These are phyloP conservation scores for Hydropsyche betteni DNA, from an alignment of 2,888 invertebrate genomes.

Conservation along the genomic window DNA sequence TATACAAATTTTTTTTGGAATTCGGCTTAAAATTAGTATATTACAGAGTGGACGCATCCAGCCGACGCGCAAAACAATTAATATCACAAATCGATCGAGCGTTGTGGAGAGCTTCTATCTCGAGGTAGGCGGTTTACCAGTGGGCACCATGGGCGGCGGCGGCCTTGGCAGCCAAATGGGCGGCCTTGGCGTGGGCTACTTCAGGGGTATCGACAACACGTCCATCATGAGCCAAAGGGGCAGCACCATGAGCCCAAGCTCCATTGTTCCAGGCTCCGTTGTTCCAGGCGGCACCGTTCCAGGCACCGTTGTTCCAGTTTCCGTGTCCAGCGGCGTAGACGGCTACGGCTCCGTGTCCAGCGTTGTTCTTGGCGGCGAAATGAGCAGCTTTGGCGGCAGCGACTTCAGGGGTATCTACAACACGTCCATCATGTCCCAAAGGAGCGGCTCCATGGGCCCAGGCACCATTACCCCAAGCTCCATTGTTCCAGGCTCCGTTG, in stretches of 20 bases:
- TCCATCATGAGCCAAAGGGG: slow-evolving; percentile 41
- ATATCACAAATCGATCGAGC: slow-evolving; percentile 16
- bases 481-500: slow-evolving; percentile 28
- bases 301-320: not conserved
- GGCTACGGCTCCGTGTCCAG: slow-evolving; percentile 38
- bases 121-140: slow-evolving; percentile 43
- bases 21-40: slow-evolving; percentile 1
- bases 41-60: not conserved
- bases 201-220: slow-evolving; percentile 44
- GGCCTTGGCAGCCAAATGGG: slow-evolving; percentile 33
- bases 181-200: slow-evolving; percentile 37
- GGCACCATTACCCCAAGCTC: slow-evolving; percentile 4
- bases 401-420: slow-evolving; percentile 49
- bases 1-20: not conserved
- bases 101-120: not conserved
- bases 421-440: slow-evolving; percentile 37
- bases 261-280: slow-evolving; percentile 25
- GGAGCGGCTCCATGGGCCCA: slow-evolving; percentile 38
- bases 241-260: slow-evolving; percentile 33
- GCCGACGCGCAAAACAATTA: not conserved
- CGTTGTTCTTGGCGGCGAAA: slow-evolving; percentile 45
- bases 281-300: slow-evolving; percentile 26
- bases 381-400: slow-evolving; percentile 47
- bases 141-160: slow-evolving; percentile 52
- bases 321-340: slow-evolving; percentile 31